Evolutionary conservation across 2,797 vertebrate genomes (phyloP).

Genomic region (Merluccius polli): DNA sequence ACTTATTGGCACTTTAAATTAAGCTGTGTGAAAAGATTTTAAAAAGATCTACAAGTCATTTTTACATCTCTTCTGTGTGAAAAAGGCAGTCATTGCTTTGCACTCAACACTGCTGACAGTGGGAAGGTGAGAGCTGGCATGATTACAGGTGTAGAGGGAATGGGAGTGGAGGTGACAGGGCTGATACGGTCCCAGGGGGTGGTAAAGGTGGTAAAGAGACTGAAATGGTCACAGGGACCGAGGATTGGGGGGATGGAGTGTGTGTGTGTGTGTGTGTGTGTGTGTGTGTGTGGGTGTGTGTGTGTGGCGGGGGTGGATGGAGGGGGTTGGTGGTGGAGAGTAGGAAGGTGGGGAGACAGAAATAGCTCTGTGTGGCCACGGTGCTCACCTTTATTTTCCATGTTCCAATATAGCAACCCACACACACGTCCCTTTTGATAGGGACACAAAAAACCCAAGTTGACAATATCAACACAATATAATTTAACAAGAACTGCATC

Average conservation of each 20-base stretch:
- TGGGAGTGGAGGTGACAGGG: constrained; percentile 24
- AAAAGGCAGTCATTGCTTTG: constrained; percentile 8
- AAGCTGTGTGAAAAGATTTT: background rate
- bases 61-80: background rate
- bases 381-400: constrained; percentile 65
- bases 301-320: constrained; percentile 51
- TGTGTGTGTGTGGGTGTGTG: too few species aligned
- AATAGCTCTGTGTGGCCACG: constrained; percentile 63
- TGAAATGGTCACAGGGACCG: constrained; percentile 23
- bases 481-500: background rate
- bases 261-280: constrained; percentile 20
- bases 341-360: constrained; percentile 56
- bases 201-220: constrained; percentile 21
- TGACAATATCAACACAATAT: background rate
- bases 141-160: constrained; percentile 29
- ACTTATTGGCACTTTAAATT: background rate
- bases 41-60: background rate
- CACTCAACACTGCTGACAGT: constrained; percentile 44
- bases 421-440: constrained; percentile 9
- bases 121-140: constrained; percentile 35
- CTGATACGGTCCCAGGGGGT: constrained; percentile 27
- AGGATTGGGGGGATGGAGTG: constrained; percentile 19
- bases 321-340: constrained; percentile 52
- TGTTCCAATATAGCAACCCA: constrained; percentile 65
- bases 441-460: background rate